Evolutionary conservation across 2,888 invertebrate genomes (phyloP).

Genomic region (Seira musarum): DNA sequence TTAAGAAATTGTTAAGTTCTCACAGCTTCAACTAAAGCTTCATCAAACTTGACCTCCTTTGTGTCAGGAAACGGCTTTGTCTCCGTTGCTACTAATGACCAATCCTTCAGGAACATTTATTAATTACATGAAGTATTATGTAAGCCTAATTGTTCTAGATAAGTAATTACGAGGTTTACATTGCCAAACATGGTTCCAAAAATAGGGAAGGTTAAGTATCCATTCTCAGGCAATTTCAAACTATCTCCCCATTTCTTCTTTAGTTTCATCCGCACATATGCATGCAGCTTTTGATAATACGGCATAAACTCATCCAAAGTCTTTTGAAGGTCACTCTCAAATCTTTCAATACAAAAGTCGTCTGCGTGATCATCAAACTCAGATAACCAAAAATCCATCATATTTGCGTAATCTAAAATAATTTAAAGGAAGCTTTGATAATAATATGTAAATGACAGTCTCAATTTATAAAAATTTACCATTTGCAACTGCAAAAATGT

Average conservation of each 20-base stretch:
- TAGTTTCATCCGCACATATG: constrained; percentile 83
- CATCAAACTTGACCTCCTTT: constrained; percentile 81
- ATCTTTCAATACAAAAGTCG: constrained; percentile 51
- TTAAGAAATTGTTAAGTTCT: not conserved
- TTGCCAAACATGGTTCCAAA: constrained; percentile 74
- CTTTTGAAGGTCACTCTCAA: constrained; percentile 38
- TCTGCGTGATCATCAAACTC: constrained; percentile 56
- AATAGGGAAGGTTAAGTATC: constrained; percentile 70
- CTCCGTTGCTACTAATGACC: constrained; percentile 77
- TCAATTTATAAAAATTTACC: constrained; percentile 28
- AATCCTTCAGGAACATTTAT: constrained; percentile 73
- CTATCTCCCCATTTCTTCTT: constrained; percentile 56
- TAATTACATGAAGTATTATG: not conserved
- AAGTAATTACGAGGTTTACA: not conserved
- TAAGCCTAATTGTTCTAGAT: too few relatives aligned
- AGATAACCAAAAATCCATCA: constrained; percentile 62
- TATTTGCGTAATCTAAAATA: constrained; percentile 50
- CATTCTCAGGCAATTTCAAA: constrained; percentile 71
- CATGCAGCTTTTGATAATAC: constrained; percentile 76
- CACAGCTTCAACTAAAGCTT: constrained; percentile 79
- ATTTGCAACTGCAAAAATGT: constrained; percentile 54
- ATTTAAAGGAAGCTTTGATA: not conserved
- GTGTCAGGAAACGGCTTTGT: constrained; percentile 72
- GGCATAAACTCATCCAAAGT: too few relatives aligned
- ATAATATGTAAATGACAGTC: not conserved